phyloP scores from a whole-genome alignment of 2,888 invertebrate genomes.

The Leptopilina syphax region DNA sequence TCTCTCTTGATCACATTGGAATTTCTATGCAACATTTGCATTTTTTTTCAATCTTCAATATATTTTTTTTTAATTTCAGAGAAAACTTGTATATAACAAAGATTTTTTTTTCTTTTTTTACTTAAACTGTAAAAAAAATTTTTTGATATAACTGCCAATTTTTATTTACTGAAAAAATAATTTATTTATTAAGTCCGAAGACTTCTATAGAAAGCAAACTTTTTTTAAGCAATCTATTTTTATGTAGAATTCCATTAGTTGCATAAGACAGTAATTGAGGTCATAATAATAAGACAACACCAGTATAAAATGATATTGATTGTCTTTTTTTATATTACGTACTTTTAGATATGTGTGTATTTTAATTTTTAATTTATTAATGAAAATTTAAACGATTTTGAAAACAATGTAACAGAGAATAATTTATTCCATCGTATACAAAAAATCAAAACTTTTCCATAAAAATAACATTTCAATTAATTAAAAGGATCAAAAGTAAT shows the following conservation, averaged over 20 bases:
- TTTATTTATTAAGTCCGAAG: conserved; percentile 6
- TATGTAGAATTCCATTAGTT: conserved; percentile 10
- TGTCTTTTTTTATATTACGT: conserved; percentile 1
- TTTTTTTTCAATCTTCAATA: conserved; percentile 8
- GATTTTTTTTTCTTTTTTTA: neutral
- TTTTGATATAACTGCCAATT: neutral
- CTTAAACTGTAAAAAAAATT: neutral
- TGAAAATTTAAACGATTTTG: neutral
- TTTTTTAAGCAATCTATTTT: neutral
- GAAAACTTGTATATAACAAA: conserved; percentile 6
- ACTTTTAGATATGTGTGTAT: neutral
- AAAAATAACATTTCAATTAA: no score
- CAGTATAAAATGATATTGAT: neutral
- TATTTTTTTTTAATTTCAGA: conserved; percentile 8
- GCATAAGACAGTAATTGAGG: conserved; percentile 2
- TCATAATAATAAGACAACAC: conserved; percentile 17
- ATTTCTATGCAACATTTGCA: conserved; percentile 24
- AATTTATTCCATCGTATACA: no score
- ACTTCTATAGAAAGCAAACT: neutral
- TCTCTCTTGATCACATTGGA: conserved; percentile 27
- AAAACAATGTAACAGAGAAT: neutral
- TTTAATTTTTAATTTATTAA: neutral
- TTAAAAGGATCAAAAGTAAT: no score
- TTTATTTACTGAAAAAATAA: neutral
- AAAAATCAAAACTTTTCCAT: no score